Base-by-base conservation (phyloP, 2,888 invertebrate species). In the Trissolcus brochymenae region DNA sequence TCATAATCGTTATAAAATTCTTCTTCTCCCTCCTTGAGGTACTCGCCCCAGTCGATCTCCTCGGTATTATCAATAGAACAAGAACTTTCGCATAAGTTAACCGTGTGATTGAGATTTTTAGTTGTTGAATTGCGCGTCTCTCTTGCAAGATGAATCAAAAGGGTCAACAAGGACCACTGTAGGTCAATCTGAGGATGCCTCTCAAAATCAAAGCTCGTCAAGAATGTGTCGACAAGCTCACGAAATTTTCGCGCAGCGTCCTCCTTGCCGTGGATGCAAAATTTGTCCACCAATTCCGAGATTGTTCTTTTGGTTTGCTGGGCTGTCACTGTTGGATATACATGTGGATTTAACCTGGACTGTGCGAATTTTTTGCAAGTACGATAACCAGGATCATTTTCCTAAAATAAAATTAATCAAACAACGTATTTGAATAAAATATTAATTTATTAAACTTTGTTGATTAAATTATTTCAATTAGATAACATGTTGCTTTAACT, bases 131-230 rank as follows among this genome's bases (percentile, higher is more conserved):
- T 86, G 55, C 81, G 81, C 2, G 86, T 88, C 75, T 88, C 87
- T 40, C 80, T 84, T 0, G 91, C 87, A 9, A 91, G 79, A 74
- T 88, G 83, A 1, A 91, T 78, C 4, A 92, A 78, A 13, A 92
- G 86, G 19, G 90, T 90, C 6, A 92, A 76, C 43, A 91, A 70
- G 0, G 90, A 87, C 90, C 91, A 91, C 75, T 91, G 90, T 0
- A 91, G 81, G 80, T 91, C 91, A 50, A 85, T 87, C 71, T 89
- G 89, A 0, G 89, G 88, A 81, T 87, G 87, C 60, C 84, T 81
- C 14, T 87, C 87, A 61, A 87, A 89, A 50, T 87, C 85, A 57
- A 88, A 89, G 66, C 84, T 87, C 1, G 81, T 82, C 35, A 89
- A 61, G 72, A 89, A 88, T 2, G 82, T 78, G 56, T 86, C 70